Base-by-base conservation (phyloP, 2,888 invertebrate genomes). In the Stenodema calcarata region DNA sequence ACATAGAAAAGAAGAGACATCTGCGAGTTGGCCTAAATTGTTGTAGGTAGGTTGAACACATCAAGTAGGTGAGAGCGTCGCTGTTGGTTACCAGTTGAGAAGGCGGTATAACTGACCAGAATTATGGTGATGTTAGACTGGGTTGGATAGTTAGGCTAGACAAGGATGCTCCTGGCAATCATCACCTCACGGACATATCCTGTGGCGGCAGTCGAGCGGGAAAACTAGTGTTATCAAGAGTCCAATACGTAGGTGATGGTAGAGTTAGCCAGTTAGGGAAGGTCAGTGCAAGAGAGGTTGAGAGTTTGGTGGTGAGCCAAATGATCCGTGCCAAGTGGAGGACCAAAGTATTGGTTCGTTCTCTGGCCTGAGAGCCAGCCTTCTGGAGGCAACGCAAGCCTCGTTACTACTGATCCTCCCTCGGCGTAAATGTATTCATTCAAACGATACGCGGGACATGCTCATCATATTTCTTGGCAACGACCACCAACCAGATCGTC, bases 231-330 rank as follows among this genome's bases (percentile, higher is more conserved):
- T 44, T 41, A 78, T 27, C 78, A 78, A 78, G 44, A 28, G 80
- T 30, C 54, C 54, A 28, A 54, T 54, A 54, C 30, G 28, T 80
- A 54, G 78, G 47, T 78, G 78, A 78, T 78, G 78, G 44, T 78
- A 78, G 42, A 80, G 30, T 54, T 80, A 54, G 80, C 54, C 50
- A 14, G 70, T 82, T 82, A 23, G 28, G 82, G 41, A 69, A 70
- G 82, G 82, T 82, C 82, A 82, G 82, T 82, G 70, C 82, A 70
- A 35, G 69, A 42, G 70, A 82, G 82, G 62, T 70, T 41, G 82
- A 16, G 82, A 69, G 70, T 70, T 82, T 82, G 82, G 82, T 82
- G 82, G 82, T 70, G 70, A 82, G 82, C 82, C 82, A 82, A 82
- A 82, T 47, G 82, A 70, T 82, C 82, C 62, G 62, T 82, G 82